Base-by-base conservation (phyloP, 2,888 invertebrate species). In the Ochropleura leucogaster region DNA sequence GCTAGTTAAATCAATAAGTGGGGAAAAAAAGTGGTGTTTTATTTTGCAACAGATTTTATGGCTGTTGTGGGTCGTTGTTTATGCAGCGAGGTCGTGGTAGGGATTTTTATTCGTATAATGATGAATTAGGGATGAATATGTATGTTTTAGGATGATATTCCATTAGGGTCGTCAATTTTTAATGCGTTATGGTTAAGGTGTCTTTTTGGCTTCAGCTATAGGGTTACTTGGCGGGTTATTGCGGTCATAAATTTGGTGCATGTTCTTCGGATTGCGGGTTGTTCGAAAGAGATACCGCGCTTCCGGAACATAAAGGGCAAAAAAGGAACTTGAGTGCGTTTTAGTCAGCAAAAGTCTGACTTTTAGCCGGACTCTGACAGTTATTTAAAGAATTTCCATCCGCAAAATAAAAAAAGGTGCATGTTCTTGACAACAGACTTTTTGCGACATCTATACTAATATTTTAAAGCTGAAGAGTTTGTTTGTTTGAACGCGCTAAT, bases 1-100 rank as follows among this genome's bases (percentile, higher is more conserved):
- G 89, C 93, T 93, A 93, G 94, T 94, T 95, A 94, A 92, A 93
- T 94, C 85, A 85, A 86, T 86, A 88, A 86, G 83, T 82, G 62
- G 62, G 71, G 55, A 62, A 71, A 78, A 80, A 82, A 85, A 80
- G 79, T 77, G 67, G 69, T 72, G 83, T 79, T 82, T 79, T 82
- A 77, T 82, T 84, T 83, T 83, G 79, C 74, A 77, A 79, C 87
- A 83, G 83, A 83, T 86, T 85, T 87, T 87, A 87, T 85, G 72
- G 65, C 14, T 85, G 84, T 82, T 74, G 42, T 57, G 72, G 57
- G 49, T 79, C 47, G 18, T 74, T 79, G 70, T 79, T 87, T 77
- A 80, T 77, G 74, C 82, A 77, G 76, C 55, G 81, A 77, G 79
- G 67, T 82, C 74, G 65, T 78, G 68, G 62, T 80, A 62, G 64